phyloP scores from a whole-genome alignment of 1,140 invertebrate species.

The Drosophila albomicans region DNA sequence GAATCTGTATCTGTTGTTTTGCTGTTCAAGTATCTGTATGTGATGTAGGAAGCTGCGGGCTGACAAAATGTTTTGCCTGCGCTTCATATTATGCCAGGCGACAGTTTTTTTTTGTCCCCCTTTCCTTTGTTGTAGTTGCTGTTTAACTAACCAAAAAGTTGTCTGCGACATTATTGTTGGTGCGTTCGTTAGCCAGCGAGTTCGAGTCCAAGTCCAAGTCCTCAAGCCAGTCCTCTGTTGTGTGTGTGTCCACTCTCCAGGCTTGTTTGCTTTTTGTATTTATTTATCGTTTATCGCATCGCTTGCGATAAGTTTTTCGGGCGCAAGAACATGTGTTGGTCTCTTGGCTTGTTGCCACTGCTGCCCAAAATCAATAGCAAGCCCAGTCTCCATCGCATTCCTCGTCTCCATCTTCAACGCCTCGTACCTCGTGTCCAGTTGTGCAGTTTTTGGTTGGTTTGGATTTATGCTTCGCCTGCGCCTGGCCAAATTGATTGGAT shows the following conservation, averaged over 20 bases:
- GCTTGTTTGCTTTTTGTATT: slow-evolving; percentile 61
- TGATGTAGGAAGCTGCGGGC: slow-evolving; percentile 59
- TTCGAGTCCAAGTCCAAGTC: neutral
- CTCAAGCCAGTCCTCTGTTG: slow-evolving; percentile 1
- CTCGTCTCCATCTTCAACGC: slow-evolving; percentile 15
- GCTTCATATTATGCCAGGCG: slow-evolving; percentile 69
- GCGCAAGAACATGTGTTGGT: slow-evolving; percentile 84
- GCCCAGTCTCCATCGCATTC: slow-evolving; percentile 27
- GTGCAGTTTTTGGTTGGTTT: slow-evolving; percentile 4
- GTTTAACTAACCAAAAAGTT: slow-evolving; percentile 65
- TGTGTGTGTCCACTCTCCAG: slow-evolving; percentile 1
- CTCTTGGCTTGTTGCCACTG: slow-evolving; percentile 66
- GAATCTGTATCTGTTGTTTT: slow-evolving; percentile 20
- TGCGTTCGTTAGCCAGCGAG: slow-evolving; percentile 59
- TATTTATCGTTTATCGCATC: slow-evolving; percentile 84
- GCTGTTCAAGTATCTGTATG: slow-evolving; percentile 1
- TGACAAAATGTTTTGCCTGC: slow-evolving; percentile 72
- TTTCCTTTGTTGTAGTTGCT: slow-evolving; percentile 20
- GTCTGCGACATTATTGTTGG: slow-evolving; percentile 61
- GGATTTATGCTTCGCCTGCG: slow-evolving; percentile 45
- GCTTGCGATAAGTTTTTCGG: slow-evolving; percentile 83
- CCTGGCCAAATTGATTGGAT: slow-evolving; percentile 78
- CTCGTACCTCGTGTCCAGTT: neutral
- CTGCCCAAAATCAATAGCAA: slow-evolving; percentile 48
- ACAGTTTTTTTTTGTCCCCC: slow-evolving; percentile 57